Conservation (phyloP, 2,797 vertebrate genomes). For the Xerus rutilus region DNA sequence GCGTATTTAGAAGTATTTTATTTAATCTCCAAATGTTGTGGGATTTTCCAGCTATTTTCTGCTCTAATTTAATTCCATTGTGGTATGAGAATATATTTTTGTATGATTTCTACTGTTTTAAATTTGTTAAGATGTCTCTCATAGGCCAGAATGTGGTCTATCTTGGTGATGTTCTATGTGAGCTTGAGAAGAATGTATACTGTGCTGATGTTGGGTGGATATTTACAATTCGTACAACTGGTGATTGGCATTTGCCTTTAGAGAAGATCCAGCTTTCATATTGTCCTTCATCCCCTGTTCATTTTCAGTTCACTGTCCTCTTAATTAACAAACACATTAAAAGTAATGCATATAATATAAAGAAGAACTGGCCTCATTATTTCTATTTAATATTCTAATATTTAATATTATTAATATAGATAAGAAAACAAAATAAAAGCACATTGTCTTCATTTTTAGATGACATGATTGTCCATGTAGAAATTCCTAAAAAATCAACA, state of each 20-base stretch:
- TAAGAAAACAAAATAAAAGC: constrained; percentile 24
- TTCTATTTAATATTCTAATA: neutral
- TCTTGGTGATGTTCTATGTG: neutral
- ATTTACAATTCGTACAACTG: constrained; percentile 7
- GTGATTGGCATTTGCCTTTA: neutral
- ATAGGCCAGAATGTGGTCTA: neutral
- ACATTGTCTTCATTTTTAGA: constrained; percentile 19
- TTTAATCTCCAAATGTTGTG: constrained; percentile 20
- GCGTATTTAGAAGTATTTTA: neutral
- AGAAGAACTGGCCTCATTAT: neutral
- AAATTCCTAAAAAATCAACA: constrained; percentile 43
- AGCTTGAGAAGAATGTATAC: neutral
- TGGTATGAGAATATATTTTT: constrained; percentile 42
- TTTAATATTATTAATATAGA: neutral
- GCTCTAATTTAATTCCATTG: neutral
- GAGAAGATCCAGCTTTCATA: neutral
- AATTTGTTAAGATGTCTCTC: neutral
- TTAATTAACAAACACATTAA: constrained; percentile 40
- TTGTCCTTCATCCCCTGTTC: constrained; percentile 3
- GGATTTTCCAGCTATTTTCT: neutral
- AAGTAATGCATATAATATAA: neutral
- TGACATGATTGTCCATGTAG: neutral
- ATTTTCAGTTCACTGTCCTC: constrained; percentile 23
- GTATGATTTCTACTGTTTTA: constrained; percentile 16
- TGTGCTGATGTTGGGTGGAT: neutral